Evolutionary conservation across 1,140 invertebrate genomes (phyloP).

Genomic region (Drosophila auraria): DNA sequence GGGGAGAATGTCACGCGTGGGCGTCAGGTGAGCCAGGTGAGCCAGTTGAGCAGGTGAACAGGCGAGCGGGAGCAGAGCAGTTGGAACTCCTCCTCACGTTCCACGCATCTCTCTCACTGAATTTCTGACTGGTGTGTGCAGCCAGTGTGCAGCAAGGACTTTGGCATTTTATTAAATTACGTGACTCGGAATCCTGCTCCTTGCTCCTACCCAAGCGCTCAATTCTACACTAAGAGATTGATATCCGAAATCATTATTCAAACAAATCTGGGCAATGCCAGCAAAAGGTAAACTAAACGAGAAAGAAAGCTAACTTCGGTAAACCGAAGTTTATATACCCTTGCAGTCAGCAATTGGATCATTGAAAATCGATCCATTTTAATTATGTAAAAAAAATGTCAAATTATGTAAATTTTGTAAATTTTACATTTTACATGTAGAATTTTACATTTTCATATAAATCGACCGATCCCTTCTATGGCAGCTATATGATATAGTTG

Average conservation of each 20-base stretch:
- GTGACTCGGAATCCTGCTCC: constrained; percentile 43
- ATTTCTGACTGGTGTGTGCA: constrained; percentile 52
- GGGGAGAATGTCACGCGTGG: constrained; percentile 32
- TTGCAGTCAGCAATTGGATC: too few relatives aligned
- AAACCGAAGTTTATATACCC: too few relatives aligned
- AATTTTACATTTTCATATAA: too few relatives aligned
- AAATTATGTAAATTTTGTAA: too few relatives aligned
- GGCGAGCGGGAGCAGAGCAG: neutral
- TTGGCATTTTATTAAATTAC: constrained; percentile 79
- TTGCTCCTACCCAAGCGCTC: neutral
- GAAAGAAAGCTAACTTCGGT: too few relatives aligned
- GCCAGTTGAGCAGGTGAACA: neutral
- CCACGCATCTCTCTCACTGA: constrained; percentile 29
- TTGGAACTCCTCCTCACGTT: constrained; percentile 34
- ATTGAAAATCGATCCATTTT: too few relatives aligned
- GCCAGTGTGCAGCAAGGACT: constrained; percentile 66
- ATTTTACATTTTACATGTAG: too few relatives aligned
- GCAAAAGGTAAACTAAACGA: too few relatives aligned
- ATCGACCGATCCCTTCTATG: too few relatives aligned
- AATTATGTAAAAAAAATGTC: too few relatives aligned
- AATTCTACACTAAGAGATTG: neutral
- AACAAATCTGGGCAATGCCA: too few relatives aligned
- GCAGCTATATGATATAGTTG: too few relatives aligned
- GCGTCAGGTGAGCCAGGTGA: constrained; percentile 14
- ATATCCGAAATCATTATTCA: neutral